Percentiles rank a stretch among this genome's conserved stretches.
Conservation (phyloP, 2,888 invertebrate genomes). For the Drosophila mettleri region DNA sequence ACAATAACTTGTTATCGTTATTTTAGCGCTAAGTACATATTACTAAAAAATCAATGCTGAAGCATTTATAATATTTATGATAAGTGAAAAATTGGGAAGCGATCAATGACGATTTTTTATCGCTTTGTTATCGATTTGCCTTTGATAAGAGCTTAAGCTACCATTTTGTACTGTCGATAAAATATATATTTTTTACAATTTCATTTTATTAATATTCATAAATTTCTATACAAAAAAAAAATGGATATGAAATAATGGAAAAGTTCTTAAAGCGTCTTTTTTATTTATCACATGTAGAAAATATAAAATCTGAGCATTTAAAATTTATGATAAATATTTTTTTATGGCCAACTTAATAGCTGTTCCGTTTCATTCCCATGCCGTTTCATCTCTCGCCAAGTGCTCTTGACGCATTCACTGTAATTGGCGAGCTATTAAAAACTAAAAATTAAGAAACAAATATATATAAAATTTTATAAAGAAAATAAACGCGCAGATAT, state of each 20-base stretch:
- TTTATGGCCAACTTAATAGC: slow-evolving; percentile 33
- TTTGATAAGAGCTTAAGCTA: not conserved
- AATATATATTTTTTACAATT: too few species aligned
- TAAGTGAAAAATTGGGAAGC: not conserved
- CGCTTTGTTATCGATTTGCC: too few species aligned
- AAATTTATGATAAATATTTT: slow-evolving; percentile 41
- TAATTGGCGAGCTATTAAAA: slow-evolving; percentile 64
- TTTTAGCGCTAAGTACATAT: not conserved
- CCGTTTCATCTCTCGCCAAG: slow-evolving; percentile 2
- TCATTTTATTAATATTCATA: not conserved
- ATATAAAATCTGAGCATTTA: slow-evolving; percentile 4
- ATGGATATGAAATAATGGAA: not conserved
- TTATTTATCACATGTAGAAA: not conserved
- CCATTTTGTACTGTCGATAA: too few species aligned
- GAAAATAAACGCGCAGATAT: slow-evolving; percentile 42
- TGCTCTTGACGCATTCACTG: slow-evolving; percentile 61
- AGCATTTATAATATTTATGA: not conserved
- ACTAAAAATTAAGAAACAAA: slow-evolving; percentile 24
- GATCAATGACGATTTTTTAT: too few species aligned
- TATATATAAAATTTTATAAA: slow-evolving; percentile 42
- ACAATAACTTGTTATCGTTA: not conserved
- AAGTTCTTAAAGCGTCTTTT: not conserved
- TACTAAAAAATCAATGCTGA: not conserved
- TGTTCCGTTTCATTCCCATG: slow-evolving; percentile 11
- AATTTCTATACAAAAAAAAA: not conserved